A percentile compares a stretch with the other conserved stretches of the same genome.
Conservation (phyloP, 1,140 invertebrate genomes). For the Bombus affinis region DNA sequence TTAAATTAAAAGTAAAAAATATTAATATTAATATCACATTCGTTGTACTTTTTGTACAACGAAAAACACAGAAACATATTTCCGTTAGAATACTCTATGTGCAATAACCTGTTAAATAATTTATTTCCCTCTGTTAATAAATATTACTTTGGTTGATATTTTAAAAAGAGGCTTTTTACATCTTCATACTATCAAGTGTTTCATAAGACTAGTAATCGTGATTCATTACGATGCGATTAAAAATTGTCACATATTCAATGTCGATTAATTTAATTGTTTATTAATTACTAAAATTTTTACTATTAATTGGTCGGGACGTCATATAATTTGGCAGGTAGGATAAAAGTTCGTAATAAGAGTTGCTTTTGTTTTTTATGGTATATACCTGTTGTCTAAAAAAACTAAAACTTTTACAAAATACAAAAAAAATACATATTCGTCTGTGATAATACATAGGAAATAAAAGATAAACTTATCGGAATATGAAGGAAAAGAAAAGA, state of each 20-base stretch:
- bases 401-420: neutral
- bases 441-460: neutral
- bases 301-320: slow-evolving; percentile 14
- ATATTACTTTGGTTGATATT: neutral
- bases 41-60: neutral
- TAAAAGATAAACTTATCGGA: neutral
- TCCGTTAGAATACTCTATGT: neutral
- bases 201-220: neutral
- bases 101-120: slow-evolving; percentile 29
- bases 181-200: slow-evolving; percentile 4
- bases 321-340: slow-evolving; percentile 43
- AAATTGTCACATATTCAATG: neutral
- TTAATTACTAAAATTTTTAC: slow-evolving; percentile 34
- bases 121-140: slow-evolving; percentile 8
- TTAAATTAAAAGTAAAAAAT: neutral
- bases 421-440: neutral
- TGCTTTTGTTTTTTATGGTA: slow-evolving; percentile 43
- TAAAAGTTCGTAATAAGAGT: slow-evolving; percentile 2
- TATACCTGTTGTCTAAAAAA: neutral
- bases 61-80: neutral
- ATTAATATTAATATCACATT: neutral
- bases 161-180: neutral
- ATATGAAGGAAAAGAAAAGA: neutral
- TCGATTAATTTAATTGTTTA: slow-evolving; percentile 2
- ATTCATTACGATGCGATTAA: neutral